A percentile compares a stretch with the other conserved stretches of the same genome.
phyloP scores from a whole-genome alignment of 2,888 invertebrate genomes.

The Eueremaeus valkanovi region DNA sequence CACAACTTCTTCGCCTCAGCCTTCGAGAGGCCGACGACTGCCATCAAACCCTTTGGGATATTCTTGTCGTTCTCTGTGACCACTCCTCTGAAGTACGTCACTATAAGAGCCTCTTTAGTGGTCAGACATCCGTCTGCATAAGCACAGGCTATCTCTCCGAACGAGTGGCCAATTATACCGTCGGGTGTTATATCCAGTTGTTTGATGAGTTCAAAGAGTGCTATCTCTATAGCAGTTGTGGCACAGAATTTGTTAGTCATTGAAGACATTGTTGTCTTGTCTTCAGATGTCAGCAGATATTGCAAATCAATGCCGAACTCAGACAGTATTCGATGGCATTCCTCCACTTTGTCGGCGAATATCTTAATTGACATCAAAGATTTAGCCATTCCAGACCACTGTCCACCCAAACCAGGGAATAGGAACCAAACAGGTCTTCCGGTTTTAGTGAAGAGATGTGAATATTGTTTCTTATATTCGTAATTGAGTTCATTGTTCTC shows the following conservation, averaged over 20 bases:
- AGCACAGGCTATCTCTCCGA: constrained; percentile 59
- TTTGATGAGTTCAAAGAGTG: constrained; percentile 38
- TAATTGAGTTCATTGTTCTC: not conserved
- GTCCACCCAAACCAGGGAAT: constrained; percentile 97
- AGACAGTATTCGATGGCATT: constrained; percentile 69
- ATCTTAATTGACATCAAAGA: constrained; percentile 74
- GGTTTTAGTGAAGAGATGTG: constrained; percentile 55
- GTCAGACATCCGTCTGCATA: constrained; percentile 58
- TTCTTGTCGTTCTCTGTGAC: constrained; percentile 32
- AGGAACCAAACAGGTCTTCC: constrained; percentile 85
- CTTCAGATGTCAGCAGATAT: constrained; percentile 71
- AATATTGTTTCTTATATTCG: constrained; percentile 7
- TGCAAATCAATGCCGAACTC: constrained; percentile 78
- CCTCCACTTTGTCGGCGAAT: constrained; percentile 72
- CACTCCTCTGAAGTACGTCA: constrained; percentile 23
- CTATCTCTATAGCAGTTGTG: constrained; percentile 57
- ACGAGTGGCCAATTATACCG: constrained; percentile 56
- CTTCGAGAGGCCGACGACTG: constrained; percentile 53
- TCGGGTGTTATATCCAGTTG: constrained; percentile 54
- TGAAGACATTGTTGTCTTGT: constrained; percentile 49
- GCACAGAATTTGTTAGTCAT: constrained; percentile 57
- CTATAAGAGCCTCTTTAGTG: constrained; percentile 54
- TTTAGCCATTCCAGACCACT: constrained; percentile 96
- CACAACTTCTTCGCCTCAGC: constrained; percentile 55
- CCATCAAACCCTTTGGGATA: constrained; percentile 49